These are phyloP conservation scores for Volucella bombylans DNA, from an alignment of 2,888 invertebrate genomes.

Conservation along the genomic window DNA sequence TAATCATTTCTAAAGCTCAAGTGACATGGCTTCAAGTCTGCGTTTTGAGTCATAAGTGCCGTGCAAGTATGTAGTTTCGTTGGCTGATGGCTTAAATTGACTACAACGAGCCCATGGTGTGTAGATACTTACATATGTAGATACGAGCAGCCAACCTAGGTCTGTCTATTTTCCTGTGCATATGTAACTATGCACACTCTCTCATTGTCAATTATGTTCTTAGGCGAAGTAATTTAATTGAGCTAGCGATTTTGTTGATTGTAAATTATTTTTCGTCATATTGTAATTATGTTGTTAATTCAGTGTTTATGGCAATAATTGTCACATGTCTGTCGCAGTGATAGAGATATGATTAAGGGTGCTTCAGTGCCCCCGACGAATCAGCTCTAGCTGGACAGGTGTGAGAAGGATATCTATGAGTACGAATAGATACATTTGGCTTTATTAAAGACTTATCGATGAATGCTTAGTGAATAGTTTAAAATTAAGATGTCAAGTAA, in stretches of 20 bases:
- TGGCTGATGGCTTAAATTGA: slow-evolving; percentile 54
- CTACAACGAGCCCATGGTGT: slow-evolving; percentile 44
- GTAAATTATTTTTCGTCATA: slow-evolving; percentile 20
- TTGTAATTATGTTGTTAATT: slow-evolving; percentile 55
- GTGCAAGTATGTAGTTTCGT: slow-evolving; percentile 21
- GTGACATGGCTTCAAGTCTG: slow-evolving; percentile 42
- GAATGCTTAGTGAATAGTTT: slow-evolving; percentile 49
- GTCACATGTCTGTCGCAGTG: slow-evolving; percentile 36
- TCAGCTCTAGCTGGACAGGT: background rate
- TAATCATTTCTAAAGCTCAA: slow-evolving; percentile 68
- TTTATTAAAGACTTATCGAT: slow-evolving; percentile 17
- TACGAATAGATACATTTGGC: slow-evolving; percentile 3
- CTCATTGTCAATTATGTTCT: slow-evolving; percentile 66
- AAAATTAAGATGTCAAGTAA: slow-evolving; percentile 43
- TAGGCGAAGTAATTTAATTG: slow-evolving; percentile 68
- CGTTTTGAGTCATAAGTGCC: background rate
- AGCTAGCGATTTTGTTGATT: slow-evolving; percentile 40
- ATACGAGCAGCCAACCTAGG: too few species aligned
- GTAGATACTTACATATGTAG: slow-evolving; percentile 22
- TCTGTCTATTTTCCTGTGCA: slow-evolving; percentile 1
- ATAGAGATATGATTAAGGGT: slow-evolving; percentile 52
- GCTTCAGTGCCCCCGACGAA: slow-evolving; percentile 27
- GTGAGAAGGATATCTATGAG: background rate
- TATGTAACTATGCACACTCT: slow-evolving; percentile 32
- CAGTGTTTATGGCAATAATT: slow-evolving; percentile 39